phyloP scores from a whole-genome alignment of 2,797 vertebrate species.

The Xenops minutus region DNA sequence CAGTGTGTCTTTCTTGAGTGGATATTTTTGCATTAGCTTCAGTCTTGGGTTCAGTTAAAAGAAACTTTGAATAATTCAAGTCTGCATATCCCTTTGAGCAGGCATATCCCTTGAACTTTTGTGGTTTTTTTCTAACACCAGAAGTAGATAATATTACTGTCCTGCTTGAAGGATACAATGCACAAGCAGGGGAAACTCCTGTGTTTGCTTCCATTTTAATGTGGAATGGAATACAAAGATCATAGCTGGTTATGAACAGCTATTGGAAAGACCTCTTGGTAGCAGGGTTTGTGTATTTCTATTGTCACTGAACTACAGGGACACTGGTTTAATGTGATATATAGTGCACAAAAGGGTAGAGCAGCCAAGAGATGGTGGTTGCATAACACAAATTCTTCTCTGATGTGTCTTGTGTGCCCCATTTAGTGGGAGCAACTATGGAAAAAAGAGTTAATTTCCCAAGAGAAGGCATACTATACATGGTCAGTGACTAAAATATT shows the following conservation, averaged over 20 bases:
- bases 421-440: constrained; percentile 12
- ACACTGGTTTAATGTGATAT: constrained; percentile 30
- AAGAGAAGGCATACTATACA: background rate
- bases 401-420: background rate
- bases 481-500: background rate
- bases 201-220: background rate
- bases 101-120: background rate
- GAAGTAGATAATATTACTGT: background rate
- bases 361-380: background rate
- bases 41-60: background rate
- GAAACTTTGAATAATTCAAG: background rate
- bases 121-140: background rate
- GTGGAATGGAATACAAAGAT: background rate
- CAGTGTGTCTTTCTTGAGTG: background rate
- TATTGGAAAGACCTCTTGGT: constrained; percentile 25
- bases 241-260: background rate
- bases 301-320: constrained; percentile 1
- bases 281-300: constrained; percentile 37
- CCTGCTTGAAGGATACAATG: background rate
- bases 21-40: background rate
- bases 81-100: background rate
- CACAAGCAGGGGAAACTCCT: background rate
- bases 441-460: constrained; percentile 41
- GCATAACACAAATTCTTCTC: constrained; percentile 26
- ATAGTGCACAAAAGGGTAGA: background rate